Conservation (phyloP, 2,888 invertebrate species). For the Parelbella ahira region DNA sequence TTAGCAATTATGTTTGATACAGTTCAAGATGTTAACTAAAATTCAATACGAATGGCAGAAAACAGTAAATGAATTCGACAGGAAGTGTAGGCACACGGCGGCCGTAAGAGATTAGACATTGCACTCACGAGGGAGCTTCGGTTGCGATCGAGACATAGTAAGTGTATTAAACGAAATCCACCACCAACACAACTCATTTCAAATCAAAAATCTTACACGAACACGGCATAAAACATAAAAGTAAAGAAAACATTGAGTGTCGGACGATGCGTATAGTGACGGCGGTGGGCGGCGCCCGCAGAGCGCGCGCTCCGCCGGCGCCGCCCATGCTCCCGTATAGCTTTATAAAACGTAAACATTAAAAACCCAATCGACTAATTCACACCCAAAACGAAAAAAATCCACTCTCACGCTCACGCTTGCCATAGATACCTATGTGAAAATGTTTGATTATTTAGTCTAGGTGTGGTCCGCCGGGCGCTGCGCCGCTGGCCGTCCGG, state of each 20-base stretch:
- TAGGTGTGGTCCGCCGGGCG: conserved; percentile 76
- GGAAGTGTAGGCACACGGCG: background rate
- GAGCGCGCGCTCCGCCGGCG: conserved; percentile 54
- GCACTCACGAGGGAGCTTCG: conserved; percentile 33
- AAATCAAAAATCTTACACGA: conserved; percentile 79
- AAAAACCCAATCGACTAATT: conserved; percentile 81
- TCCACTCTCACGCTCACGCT: conserved; percentile 82
- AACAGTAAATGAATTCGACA: conserved; percentile 9
- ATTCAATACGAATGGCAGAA: too few relatives aligned
- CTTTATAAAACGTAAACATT: conserved; percentile 77
- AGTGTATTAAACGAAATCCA: conserved; percentile 80
- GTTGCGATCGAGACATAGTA: conserved; percentile 50
- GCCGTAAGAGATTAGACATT: conserved; percentile 1
- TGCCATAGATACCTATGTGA: conserved; percentile 81
- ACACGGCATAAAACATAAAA: conserved; percentile 78
- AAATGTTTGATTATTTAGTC: conserved; percentile 78
- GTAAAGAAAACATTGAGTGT: conserved; percentile 76
- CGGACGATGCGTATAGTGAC: conserved; percentile 71
- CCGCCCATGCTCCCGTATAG: conserved; percentile 74
- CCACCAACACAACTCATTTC: conserved; percentile 79
- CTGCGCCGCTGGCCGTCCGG: conserved; percentile 68
- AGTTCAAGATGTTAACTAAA: too few relatives aligned
- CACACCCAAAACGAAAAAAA: conserved; percentile 80
- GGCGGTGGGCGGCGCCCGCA: conserved; percentile 73
- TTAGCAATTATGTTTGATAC: too few relatives aligned